Evolutionary conservation across 1,140 invertebrate species (phyloP), one percentile per base, ranked within the genome.

Genomic region (Drosophila sp.): DNA sequence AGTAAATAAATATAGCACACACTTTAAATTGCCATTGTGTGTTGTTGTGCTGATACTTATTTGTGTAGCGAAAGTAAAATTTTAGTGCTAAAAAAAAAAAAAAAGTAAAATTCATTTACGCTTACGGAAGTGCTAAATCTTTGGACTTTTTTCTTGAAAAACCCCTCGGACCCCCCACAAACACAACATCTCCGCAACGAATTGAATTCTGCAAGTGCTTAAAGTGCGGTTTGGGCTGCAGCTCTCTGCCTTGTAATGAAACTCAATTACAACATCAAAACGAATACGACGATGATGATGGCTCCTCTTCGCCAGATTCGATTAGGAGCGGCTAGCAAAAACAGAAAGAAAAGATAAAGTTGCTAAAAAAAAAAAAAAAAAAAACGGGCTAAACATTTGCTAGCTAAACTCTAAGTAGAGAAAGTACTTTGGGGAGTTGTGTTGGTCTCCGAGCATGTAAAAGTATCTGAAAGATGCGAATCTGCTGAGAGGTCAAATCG

Each of bases 191-290:
- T 33, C 11, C 29, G 1, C n/a, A 1, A 11, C 6, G 11, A 33
- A 56, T 56, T 23, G 30, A 57, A 57, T 38, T 58, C 32, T 38
- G 4, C 44, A 50, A 50, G 23, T 17, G 38, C 1, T 44, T n/a
- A 4, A 10, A 58, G 17, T 27, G 61, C 61, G 27, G 27, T 62
- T 47, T n/a, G n/a, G n/a, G 5, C 30, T 35, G 30, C n/a, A 57
- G 30, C n/a, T 33, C n/a, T 33, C 38, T 58, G 70, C 30, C 74
- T 35, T 58, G 71, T 77, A 79, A 79, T 79, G 76, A 79, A 72
- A 79, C 68, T 79, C 75, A 79, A 79, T 76, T 79, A 79, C 76
- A 79, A 76, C 68, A 76, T 76, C 68, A 79, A 79, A 76, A 7
- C 44, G 8, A 50, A 17, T 17, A 17, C 7, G 44, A 23, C 5